Base-by-base conservation (phyloP, 2,113 vertebrate genomes). In the Elachura formosa region DNA sequence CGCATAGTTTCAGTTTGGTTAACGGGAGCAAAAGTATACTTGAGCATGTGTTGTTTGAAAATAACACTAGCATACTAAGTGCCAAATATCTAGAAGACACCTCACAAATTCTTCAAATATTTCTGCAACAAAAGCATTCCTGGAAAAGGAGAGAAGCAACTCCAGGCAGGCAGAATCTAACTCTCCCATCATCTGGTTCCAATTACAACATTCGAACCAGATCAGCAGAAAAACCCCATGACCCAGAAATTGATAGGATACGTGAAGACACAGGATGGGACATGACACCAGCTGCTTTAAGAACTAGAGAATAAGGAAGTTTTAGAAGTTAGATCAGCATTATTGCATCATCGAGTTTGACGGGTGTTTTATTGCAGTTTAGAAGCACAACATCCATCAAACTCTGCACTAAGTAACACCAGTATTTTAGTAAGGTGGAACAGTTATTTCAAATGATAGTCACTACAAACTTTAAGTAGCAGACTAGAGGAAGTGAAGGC, bases 211-310 rank as follows among this genome's bases (percentile, higher is more conserved):
- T 24, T 69, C 66, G 82, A 94, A 89, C 62, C 36, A 85, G 28
- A 91, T 85, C 82, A 96, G 78, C 87, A 94, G 82, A 93, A 95
- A 85, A 62, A 87, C n/a, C n/a, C 58, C 41, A 45, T 26, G 74
- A 85, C 74, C 74, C 82, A 83, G 82, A 91, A 87, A 85, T 0
- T 87, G 77, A 84, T 13, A 73, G 74, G 55, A 91, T 73, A 73
- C 5, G 5, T 5, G 23, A 93, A 45, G 75, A 85, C 46, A 68
- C 10, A 9, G 36, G 31, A 73, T 26, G 29, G 26, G 43, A 91
- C 29, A 49, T 4, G 5, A 73, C 14, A 81, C 45, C 59, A 77
- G 72, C 67, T 91, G 85, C 38, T 75, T 72, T 29, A 93, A 84
- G 77, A 84, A 78, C 56, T 72, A 43, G 22, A 83, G 33, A 87